Evolutionary conservation across 2,888 invertebrate genomes (phyloP).

Genomic region (Cantharis nigra): DNA sequence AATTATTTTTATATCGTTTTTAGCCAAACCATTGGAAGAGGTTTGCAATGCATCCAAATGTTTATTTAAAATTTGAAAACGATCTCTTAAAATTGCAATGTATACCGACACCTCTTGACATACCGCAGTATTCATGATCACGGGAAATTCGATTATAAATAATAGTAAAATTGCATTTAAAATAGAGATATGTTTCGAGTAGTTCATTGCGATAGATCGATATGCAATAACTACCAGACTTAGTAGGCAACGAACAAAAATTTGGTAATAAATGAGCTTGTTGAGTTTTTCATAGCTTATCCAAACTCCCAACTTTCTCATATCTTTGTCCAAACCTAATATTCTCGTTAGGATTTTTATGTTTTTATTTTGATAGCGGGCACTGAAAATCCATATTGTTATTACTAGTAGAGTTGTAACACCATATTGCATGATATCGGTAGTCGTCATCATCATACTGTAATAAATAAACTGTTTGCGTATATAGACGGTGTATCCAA

Average conservation of each 20-base stretch:
- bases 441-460: constrained; percentile 4
- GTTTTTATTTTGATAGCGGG: constrained; percentile 20
- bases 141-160: constrained; percentile 24
- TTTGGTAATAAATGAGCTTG: constrained; percentile 16
- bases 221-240: constrained; percentile 15
- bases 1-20: constrained; percentile 32
- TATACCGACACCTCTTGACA: constrained; percentile 36
- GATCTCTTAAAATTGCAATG: constrained; percentile 31
- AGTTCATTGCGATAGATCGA: constrained; percentile 6
- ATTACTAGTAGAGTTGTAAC: constrained; percentile 2
- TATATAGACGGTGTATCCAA: not conserved
- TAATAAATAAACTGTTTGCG: not conserved
- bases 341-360: constrained; percentile 11
- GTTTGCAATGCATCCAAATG: constrained; percentile 32
- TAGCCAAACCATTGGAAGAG: constrained; percentile 3
- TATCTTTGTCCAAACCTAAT: constrained; percentile 35
- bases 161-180: constrained; percentile 10
- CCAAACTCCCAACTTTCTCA: constrained; percentile 37
- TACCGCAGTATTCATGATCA: constrained; percentile 31
- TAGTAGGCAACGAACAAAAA: constrained; percentile 3
- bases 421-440: constrained; percentile 4
- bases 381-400: constrained; percentile 13
- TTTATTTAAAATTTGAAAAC: constrained; percentile 36
- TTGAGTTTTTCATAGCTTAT: constrained; percentile 35
- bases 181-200: not conserved